Base-by-base conservation (phyloP, 2,888 invertebrate species). In the Drosophila kanekoi region DNA sequence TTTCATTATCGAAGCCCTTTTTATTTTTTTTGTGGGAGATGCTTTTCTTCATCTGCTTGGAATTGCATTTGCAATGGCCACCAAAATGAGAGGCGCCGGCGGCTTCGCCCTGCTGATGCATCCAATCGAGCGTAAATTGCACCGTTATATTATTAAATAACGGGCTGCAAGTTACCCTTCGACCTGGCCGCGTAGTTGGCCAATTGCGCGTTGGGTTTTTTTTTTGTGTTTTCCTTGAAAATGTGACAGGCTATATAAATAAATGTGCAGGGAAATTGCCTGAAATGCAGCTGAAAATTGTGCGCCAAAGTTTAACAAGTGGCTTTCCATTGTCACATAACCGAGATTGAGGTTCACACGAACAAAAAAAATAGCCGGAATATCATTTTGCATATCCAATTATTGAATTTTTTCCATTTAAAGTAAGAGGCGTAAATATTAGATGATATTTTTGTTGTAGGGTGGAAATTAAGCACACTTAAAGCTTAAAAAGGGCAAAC, bases 111-210 rank as follows among this genome's bases (percentile, higher is more conserved):
- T 16, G 14, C 49, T 80, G 77, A 72, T 86, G 77, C 65, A 77
- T 66, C 56, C 83, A 82, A 83, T 86, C 77, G 82, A 79, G 68
- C 59, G 71, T 82, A 68, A 82, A 88, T 88, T 82, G 62, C 80
- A 56, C 41, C 38, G 69, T 65, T 64, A 66, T 72, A 77, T 82
- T 88, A 88, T 86, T 88, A 63, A 86, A 85, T 88, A 82, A 62
- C 72, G 69, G 43, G 43, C 48, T 20, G 67, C 63, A 56, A 28
- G 45, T 59, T 51, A 72, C 75, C 62, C 69, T 76, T 54, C 51
- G 41, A 56, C 62, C 64, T 51, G 20, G 67, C 35, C 60, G 20
- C 57, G 38, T 44, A 51, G 40, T 23, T 44, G 47, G 43, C 48
- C 82, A 59, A 61, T 64, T 60, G 38, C 33, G 6, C 14, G 20